Evolutionary conservation across 35 echinoderm and acorn worm species (phyloP).

Genomic region (Anneissia japonica): DNA sequence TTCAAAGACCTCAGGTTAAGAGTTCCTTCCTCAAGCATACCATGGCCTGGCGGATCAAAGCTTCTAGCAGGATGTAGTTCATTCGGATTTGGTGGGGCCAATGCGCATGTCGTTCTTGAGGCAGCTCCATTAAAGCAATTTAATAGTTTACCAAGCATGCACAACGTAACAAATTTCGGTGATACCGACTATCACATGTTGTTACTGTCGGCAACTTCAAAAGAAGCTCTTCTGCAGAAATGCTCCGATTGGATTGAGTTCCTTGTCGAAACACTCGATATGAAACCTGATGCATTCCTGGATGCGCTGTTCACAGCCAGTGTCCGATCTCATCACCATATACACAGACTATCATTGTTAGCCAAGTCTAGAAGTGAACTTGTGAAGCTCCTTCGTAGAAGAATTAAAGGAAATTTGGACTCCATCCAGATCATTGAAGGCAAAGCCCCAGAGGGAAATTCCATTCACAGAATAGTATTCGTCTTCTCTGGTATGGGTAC

Average conservation of each 20-base stretch:
- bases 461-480: constrained; percentile 9
- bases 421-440: not conserved
- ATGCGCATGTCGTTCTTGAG: constrained; percentile 35
- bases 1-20: not conserved
- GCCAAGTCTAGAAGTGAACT: too few species aligned
- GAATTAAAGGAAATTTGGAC: too few species aligned
- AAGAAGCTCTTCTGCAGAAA: not conserved
- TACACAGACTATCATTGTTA: too few species aligned
- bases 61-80: constrained; percentile 43
- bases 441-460: not conserved
- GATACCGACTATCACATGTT: not conserved
- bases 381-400: too few species aligned
- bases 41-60: constrained; percentile 29
- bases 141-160: not conserved
- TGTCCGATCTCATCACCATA: too few species aligned
- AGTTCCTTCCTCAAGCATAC: constrained; percentile 18
- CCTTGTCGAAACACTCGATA: too few species aligned
- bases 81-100: constrained; percentile 66
- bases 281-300: too few species aligned
- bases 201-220: not conserved
- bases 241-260: not conserved
- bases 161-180: not conserved
- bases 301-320: too few species aligned
- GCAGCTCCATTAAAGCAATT: not conserved
- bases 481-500: constrained; percentile 76